Conservation (phyloP, 2,888 invertebrate genomes). For the Oithona nana region DNA sequence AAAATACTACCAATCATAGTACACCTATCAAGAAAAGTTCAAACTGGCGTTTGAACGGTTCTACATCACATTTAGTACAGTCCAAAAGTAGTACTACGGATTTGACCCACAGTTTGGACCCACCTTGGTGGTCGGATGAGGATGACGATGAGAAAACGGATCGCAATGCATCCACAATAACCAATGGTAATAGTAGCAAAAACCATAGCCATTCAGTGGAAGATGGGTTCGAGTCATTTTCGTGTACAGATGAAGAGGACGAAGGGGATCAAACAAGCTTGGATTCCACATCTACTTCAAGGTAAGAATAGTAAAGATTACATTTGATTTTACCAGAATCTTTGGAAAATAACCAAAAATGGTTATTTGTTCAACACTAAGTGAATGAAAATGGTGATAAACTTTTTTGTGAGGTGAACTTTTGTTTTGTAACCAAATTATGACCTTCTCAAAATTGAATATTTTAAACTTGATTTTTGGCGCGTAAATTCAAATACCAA, state of each 20-base stretch:
- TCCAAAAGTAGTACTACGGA: neutral
- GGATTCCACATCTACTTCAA: neutral
- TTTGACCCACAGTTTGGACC: neutral
- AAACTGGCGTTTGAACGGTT: neutral
- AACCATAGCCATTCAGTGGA: neutral
- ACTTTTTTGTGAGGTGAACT: no score
- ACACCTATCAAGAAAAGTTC: neutral
- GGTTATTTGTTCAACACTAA: no score
- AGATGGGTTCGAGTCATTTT: neutral
- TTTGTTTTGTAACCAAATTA: no score
- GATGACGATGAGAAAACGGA: neutral
- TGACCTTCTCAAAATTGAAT: no score
- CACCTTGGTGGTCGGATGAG: neutral
- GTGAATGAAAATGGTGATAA: no score
- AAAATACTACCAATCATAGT: neutral
- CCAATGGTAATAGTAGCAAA: neutral
- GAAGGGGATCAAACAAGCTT: neutral
- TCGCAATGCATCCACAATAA: neutral
- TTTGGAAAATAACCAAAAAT: no score
- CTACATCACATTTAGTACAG: no score
- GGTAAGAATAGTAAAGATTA: no score
- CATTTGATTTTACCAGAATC: no score
- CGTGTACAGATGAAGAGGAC: neutral
- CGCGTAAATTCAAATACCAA: no score
- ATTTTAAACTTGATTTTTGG: no score